Evolutionary conservation across 64 coral and sea anemone species (phyloP).

Genomic region (Actinia equina): DNA sequence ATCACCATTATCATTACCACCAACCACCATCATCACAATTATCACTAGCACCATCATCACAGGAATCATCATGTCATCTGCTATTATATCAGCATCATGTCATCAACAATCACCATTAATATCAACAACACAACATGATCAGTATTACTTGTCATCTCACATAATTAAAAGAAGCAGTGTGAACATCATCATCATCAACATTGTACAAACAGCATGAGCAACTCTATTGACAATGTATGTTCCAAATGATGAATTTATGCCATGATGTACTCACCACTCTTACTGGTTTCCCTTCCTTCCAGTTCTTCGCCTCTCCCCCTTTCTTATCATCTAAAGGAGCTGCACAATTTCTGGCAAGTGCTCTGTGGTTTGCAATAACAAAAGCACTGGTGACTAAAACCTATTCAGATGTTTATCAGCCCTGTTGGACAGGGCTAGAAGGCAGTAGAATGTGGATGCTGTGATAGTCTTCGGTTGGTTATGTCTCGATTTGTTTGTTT

Average conservation of each 20-base stretch:
- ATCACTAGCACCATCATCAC: neutral
- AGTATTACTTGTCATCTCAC: neutral
- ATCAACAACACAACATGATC: too few relatives aligned
- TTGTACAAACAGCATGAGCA: neutral
- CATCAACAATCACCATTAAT: too few relatives aligned
- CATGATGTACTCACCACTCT: slow-evolving; percentile 62
- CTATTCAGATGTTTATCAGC: too few relatives aligned
- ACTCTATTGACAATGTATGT: neutral
- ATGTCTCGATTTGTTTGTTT: too few relatives aligned
- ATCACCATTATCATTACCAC: neutral
- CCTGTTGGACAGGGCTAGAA: too few relatives aligned
- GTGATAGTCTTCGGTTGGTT: too few relatives aligned
- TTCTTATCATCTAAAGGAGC: slow-evolving; percentile 81
- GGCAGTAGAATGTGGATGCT: too few relatives aligned
- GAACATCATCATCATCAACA: neutral
- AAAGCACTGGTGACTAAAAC: neutral
- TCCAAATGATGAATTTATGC: neutral
- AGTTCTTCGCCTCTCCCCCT: slow-evolving; percentile 82
- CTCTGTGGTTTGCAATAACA: slow-evolving; percentile 29
- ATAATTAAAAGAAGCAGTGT: neutral
- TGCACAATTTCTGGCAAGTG: slow-evolving; percentile 88
- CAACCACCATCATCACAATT: neutral
- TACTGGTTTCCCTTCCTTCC: slow-evolving; percentile 95
- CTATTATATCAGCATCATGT: neutral
- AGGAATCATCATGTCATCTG: too few relatives aligned